These are phyloP conservation scores for Scrobipalpa costella DNA, from an alignment of 2,888 invertebrate genomes.

Conservation along the genomic window DNA sequence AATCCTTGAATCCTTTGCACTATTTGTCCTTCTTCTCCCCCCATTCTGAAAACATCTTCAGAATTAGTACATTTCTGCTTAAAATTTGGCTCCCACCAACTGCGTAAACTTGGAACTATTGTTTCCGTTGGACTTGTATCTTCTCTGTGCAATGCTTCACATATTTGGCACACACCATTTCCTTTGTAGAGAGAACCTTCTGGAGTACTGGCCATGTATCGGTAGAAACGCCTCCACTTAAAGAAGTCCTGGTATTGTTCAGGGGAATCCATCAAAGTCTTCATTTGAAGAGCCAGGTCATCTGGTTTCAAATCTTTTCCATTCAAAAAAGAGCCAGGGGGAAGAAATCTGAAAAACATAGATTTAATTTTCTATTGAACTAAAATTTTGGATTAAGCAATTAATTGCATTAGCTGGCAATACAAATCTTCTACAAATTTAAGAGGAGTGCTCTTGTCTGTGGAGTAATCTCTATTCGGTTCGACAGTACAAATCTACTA, in stretches of 20 bases:
- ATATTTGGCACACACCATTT: background rate
- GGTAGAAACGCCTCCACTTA: constrained; percentile 9
- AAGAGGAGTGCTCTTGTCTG: too few species aligned
- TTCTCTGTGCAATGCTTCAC: background rate
- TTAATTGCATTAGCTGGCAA: too few species aligned
- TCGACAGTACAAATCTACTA: too few species aligned
- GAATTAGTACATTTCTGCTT: background rate
- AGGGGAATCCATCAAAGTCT: constrained; percentile 2
- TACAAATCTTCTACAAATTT: too few species aligned
- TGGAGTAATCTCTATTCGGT: too few species aligned
- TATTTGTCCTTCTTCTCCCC: background rate
- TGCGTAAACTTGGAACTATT: background rate
- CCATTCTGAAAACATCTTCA: background rate
- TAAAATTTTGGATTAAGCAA: background rate
- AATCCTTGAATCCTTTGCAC: background rate
- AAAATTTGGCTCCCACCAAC: constrained; percentile 11
- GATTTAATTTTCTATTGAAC: background rate
- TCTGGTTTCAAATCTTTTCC: background rate
- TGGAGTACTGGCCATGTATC: background rate
- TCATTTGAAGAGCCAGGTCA: background rate
- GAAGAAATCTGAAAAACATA: constrained; percentile 17
- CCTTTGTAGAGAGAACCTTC: background rate
- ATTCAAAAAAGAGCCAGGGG: background rate
- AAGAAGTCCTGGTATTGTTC: background rate
- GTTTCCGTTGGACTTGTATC: background rate